Percentiles rank a stretch among this genome's conserved stretches.
These are phyloP conservation scores for Laticauda colubrina DNA, from an alignment of 2,113 vertebrate species.

Conservation along the genomic window DNA sequence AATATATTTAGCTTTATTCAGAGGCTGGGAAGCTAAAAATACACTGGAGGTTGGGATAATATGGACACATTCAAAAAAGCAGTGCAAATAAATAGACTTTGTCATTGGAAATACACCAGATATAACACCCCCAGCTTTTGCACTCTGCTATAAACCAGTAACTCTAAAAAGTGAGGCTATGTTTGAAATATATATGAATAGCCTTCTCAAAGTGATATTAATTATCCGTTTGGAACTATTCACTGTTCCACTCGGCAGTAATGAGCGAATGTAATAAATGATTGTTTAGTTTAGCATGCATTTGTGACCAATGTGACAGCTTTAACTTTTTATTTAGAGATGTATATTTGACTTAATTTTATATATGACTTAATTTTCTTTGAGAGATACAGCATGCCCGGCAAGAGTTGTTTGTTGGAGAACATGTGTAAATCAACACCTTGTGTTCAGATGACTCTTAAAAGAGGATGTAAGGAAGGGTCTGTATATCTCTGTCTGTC, in stretches of 20 bases:
- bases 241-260: neutral
- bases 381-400: neutral
- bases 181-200: slow-evolving; percentile 13
- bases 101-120: neutral
- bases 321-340: slow-evolving; percentile 21
- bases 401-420: neutral
- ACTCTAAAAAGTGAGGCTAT: neutral
- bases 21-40: neutral
- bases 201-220: neutral
- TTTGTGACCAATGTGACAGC: slow-evolving; percentile 26
- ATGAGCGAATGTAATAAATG: slow-evolving; percentile 4
- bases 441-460: neutral
- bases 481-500: no score
- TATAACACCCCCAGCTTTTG: neutral
- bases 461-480: neutral
- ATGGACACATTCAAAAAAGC: neutral
- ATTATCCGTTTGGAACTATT: neutral
- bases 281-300: slow-evolving; percentile 25
- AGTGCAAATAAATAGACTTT: neutral
- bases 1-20: neutral
- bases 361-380: neutral
- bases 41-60: neutral
- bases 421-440: neutral
- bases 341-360: neutral
- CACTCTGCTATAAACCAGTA: neutral